These are phyloP conservation scores for Agrotis clavis DNA, from an alignment of 2,888 invertebrate species.

Conservation along the genomic window DNA sequence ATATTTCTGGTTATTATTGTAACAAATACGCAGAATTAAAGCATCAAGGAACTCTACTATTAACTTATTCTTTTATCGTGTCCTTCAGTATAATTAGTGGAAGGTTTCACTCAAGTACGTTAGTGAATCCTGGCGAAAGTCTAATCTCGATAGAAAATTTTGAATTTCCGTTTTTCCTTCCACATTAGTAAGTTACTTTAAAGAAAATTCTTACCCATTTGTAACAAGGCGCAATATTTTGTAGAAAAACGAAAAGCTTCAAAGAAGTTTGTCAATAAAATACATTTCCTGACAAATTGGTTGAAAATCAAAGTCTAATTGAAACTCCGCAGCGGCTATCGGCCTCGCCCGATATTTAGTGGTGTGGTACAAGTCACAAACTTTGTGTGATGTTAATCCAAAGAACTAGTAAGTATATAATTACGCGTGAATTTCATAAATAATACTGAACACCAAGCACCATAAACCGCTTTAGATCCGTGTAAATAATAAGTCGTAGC, in stretches of 20 bases:
- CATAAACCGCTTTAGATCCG: no score
- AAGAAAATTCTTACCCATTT: constrained; percentile 1
- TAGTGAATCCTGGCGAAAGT: no score
- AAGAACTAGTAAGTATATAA: no score
- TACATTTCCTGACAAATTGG: constrained; percentile 57
- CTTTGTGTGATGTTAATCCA: neutral
- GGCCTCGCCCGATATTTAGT: constrained; percentile 53
- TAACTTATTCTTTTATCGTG: no score
- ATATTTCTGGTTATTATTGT: no score
- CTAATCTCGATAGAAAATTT: neutral
- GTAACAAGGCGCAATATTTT: constrained; percentile 11
- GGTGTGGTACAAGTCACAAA: constrained; percentile 41
- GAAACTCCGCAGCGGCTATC: constrained; percentile 57
- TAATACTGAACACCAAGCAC: no score
- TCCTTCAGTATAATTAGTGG: no score
- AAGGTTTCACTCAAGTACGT: no score
- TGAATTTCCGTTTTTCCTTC: neutral
- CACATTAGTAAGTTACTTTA: no score
- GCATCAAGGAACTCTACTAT: no score
- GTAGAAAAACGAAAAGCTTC: constrained; percentile 14
- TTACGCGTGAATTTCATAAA: no score
- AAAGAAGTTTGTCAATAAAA: constrained; percentile 35
- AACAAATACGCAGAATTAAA: neutral
- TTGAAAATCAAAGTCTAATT: constrained; percentile 68
- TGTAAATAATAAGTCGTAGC: no score